Percentiles rank a stretch among this genome's conserved stretches.
Conservation (phyloP, 2,113 vertebrate species). For the Antigone vipio region DNA sequence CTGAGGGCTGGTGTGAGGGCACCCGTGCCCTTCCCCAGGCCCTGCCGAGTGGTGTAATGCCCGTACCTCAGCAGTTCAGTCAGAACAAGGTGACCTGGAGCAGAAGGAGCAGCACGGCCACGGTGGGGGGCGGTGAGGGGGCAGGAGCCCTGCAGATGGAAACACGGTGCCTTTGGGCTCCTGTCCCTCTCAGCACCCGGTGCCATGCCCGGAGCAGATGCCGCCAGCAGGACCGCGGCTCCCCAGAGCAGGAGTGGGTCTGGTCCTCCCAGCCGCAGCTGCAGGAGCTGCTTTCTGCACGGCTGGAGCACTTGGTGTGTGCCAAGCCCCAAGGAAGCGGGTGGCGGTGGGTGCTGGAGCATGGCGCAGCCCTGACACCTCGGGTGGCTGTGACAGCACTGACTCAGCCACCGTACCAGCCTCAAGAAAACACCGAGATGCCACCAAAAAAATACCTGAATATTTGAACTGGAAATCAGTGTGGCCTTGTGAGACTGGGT, state of each 20-base stretch:
- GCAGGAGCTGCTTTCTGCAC: background rate
- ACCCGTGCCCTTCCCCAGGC: background rate
- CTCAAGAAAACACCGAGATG: background rate
- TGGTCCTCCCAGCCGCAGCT: too few species aligned
- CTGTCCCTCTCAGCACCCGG: background rate
- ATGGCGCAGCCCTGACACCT: background rate
- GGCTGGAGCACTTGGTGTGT: too few species aligned
- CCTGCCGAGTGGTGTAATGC: rapidly evolving
- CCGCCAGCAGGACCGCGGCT: too few species aligned
- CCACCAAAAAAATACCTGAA: background rate
- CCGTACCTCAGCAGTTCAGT: background rate
- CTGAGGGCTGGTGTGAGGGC: background rate
- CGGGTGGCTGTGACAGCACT: background rate
- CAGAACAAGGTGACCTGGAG: background rate
- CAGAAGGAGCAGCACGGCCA: rapidly evolving
- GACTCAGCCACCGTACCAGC: background rate
- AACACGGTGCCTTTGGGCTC: too few species aligned
- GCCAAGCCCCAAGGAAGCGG: background rate
- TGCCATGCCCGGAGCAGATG: background rate
- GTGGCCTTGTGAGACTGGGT: background rate
- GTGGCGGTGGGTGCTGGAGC: too few species aligned
- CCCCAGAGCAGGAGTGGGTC: background rate
- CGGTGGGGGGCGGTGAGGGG: background rate
- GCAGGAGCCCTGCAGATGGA: too few species aligned
- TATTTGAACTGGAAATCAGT: background rate